Base-by-base conservation (phyloP, 2,797 vertebrate species). In the Tinamus major region DNA sequence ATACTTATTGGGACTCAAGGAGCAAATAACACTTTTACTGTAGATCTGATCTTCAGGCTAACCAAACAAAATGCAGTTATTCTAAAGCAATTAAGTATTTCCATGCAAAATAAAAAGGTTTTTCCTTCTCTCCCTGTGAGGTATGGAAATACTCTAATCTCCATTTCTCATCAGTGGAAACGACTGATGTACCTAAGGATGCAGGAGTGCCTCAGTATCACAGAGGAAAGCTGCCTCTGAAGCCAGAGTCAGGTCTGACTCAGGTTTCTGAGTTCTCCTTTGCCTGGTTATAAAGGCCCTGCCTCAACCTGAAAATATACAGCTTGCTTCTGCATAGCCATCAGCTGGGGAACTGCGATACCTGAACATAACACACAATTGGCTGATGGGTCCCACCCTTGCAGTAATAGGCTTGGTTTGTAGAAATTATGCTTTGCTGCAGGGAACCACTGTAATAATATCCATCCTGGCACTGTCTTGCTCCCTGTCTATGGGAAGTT, bases 1-100 rank as follows among this genome's bases (percentile, higher is more conserved):
- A 48, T 10, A 23, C 46, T 48, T 48, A 48, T 68, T 68, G 27
- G 53, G 77, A 79, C n/a, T n/a, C 80, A 44, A 83, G 19, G 26
- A 41, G 46, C 80, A 93, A 92, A 79, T 87, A 74, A 83, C 23
- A 12, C 8, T 79, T 94, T 82, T 75, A 72, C 53, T 39, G 33
- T 75, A 29, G 24, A 82, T 77, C 18, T 62, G 33, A 87, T 82
- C 53, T 71, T 82, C 72, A 87, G 33, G 31, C 37, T 70, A 79
- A 91, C 59, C 37, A 93, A 84, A 87, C 37, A 72, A 87, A 92
- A 79, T 31, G 31, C 12, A 81, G 39, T 26, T 79, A 63, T 49
- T 72, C 35, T 83, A 53, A 12, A 65, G 33, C 49, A 85, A 62
- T 35, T 0, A 49, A 17, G 12, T 76, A 19, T 19, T 79, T 86